Base-by-base conservation (phyloP, 2,888 invertebrate species). In the Zygogramma bicolorata region DNA sequence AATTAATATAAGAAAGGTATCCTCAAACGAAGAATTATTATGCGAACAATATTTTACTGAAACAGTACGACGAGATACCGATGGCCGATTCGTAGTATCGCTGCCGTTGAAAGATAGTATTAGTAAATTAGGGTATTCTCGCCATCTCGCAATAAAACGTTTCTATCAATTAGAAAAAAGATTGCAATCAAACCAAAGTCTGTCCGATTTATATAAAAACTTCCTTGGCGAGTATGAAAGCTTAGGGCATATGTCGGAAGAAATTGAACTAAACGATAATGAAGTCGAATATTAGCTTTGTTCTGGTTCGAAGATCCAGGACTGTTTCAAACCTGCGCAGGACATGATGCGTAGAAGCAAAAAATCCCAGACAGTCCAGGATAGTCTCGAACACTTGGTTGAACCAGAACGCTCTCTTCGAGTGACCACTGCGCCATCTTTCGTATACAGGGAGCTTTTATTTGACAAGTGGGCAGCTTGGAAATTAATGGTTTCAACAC, bases 31-130 rank as follows among this genome's bases (percentile, higher is more conserved):
- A 10, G 57, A 66, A 38, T 5, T 10, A 15, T 29, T 38, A 15
- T 66, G 65, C 22, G 57, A 66, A 66, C 25, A 57, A 22, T 42
- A 53, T 57, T 66, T 49, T 27, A 7, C n/a, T 3, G 6, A 66
- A 4, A 46, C 18, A 8, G 46, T 46, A 18, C 38, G 38, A 8
- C 38, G 38, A 4, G 38, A 38, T 10, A 2, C 5, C 7, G 10
- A 15, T 18, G 15, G 18, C 4, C 3, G 46, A 46, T 46, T 46
- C 18, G 18, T 46, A 15, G 46, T 46, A 46, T 46, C 5, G 5
- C 13, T 38, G 38, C 38, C 38, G 3, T 6, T 66, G 4, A 66
- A 66, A 22, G 65, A 57, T 10, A 8, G 15, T 29, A 18, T 49
- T 6, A 15, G 10, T 18, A 66, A 66, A 57, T 49, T 66, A 15